Evolutionary conservation across 1,140 invertebrate species (phyloP).

Genomic region (Dermatophagoides farinae): DNA sequence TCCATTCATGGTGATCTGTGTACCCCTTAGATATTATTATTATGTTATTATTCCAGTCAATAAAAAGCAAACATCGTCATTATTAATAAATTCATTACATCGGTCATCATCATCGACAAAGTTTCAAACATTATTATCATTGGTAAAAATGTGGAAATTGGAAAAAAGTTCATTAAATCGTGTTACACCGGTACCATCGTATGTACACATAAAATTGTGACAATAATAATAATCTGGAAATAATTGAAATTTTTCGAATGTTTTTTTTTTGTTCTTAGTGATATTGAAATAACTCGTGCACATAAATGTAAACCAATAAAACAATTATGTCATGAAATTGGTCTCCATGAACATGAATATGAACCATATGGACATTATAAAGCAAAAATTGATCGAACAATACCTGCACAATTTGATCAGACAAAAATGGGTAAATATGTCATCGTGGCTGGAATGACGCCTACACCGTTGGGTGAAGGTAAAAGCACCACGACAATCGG

Average conservation of each 20-base stretch:
- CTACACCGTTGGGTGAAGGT: constrained; percentile 55
- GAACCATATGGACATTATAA: constrained; percentile 81
- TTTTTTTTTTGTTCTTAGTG: constrained; percentile 30
- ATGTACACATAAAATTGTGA: neutral
- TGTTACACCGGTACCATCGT: neutral
- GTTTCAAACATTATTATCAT: no score
- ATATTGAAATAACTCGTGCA: constrained; percentile 65
- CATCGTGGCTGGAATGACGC: constrained; percentile 74
- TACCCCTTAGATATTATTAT: no score
- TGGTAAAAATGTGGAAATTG: neutral
- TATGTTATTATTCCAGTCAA: no score
- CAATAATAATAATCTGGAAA: no score
- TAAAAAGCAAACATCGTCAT: no score
- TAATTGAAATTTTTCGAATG: neutral
- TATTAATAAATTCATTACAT: no score
- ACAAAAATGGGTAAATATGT: constrained; percentile 69
- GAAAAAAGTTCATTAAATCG: neutral
- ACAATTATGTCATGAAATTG: constrained; percentile 59
- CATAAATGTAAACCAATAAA: constrained; percentile 69
- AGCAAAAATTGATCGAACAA: constrained; percentile 71
- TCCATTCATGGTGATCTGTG: no score
- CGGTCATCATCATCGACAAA: no score
- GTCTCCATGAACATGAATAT: constrained; percentile 54
- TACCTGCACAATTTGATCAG: constrained; percentile 49
- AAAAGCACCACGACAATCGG: constrained; percentile 75